Base-by-base conservation (phyloP, 2,113 vertebrate species). In the Seriola quinqueradiata region DNA sequence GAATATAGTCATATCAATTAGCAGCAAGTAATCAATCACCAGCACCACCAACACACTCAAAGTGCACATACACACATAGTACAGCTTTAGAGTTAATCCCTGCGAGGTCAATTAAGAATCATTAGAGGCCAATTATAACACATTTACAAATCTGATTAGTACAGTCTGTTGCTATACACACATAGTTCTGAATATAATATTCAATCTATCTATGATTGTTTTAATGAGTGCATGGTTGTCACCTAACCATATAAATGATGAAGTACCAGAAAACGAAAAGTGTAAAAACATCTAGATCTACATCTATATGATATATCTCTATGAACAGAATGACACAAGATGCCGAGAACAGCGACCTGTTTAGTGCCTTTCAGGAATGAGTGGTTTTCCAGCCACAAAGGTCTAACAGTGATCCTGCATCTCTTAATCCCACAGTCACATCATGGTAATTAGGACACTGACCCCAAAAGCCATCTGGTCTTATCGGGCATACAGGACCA, bases 391-490 rank as follows among this genome's bases (percentile, higher is more conserved):
- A 48, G 23, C 84, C 73, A 83, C 84, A 82, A 87, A 88, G 73
- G 32, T 79, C 50, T 77, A 77, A 66, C 44, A 81, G 72, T 57
- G 71, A 66, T 85, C 80, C 59, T 79, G 74, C 82, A 89, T 83
- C 80, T 92, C 79, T 91, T 89, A 89, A 91, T 92, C 85, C 82
- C 68, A 83, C 75, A 86, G 91, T 75, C 83, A 90, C 90, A 92
- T 90, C 83, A 74, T 71, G 79, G 79, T 90, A 91, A 95, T 93
- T 93, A 86, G 77, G 87, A 86, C 74, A 86, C 59, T 92, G 95
- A 94, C 90, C 92, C 88, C 79, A 87, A 82, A 91, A 91, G 92
- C 89, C 93, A 90, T 89, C 86, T 87, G 93, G 80, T 83, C 81
- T 89, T 86, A 90, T 93, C 88, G 77, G 89, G 76, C 85, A 67